Base-by-base conservation (phyloP, 2,113 vertebrate species). In the Dipodomys merriami region DNA sequence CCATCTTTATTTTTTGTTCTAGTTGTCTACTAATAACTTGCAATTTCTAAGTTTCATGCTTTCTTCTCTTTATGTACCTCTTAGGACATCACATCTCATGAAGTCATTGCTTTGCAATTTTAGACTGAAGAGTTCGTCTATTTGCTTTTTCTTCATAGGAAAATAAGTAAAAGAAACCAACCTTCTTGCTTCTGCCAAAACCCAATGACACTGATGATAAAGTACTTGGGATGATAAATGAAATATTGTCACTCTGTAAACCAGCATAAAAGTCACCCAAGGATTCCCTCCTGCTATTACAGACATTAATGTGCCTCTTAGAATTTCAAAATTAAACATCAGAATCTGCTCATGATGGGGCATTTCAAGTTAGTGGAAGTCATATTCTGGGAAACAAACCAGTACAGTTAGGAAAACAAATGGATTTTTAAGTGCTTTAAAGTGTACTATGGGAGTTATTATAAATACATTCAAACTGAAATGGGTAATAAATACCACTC, bases 171-270 rank as follows among this genome's bases (percentile, higher is more conserved):
- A 86, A 27, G 20, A 29, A 93, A 93, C 80, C 74, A 95, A 86
- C 49, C 19, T 91, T 22, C 49, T 90, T 67, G 30, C 13, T 60
- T 76, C 6, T 86, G 77, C 60, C 44, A 44, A 91, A 65, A 80
- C 33, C 53, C 62, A 30, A 0, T 67, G 73, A 93, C 85, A 44
- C 19, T 39, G 18, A 79, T 83, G 35, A 49, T 83, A 74, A 95
- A 76, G n/a, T 62, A 30, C 71, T 78, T 67, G 82, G 69, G 86
- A 87, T 80, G 83, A 89, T 86, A 60, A 93, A 83, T 86, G 69
- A 91, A 86, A 80, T 76, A 86, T 13, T n/a, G 30, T n/a, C 85
- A 90, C 68, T 86, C 83, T 87, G 60, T 86, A 77, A 94, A 83
- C 60, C 49, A 91, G 60, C 74, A 83, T 91, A 67, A 89, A 15